Base-by-base conservation (phyloP, 2,888 invertebrate genomes). In the Lasioglossum figueresi region DNA sequence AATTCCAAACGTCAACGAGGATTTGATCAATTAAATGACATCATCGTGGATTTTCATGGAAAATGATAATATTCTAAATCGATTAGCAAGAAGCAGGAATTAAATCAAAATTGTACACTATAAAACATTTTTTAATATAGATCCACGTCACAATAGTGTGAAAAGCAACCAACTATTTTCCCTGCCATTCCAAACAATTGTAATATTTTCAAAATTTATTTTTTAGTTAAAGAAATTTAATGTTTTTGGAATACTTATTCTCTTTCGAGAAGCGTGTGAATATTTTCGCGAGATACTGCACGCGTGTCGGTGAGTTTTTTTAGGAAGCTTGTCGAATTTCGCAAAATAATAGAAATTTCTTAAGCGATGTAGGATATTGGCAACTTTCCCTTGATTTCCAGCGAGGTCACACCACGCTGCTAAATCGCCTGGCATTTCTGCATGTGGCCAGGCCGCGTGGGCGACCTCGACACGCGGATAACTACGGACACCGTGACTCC, bases 381-480 rank as follows among this genome's bases (percentile, higher is more conserved):
- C 31, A 16, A 63, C 31, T 63, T 63, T 63, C 6, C 63, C 16
- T 31, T 71, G 83, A 70, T 73, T 40, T 16, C 43, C 45, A 16
- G 40, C 27, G 34, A 37, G 77, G 37, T 74, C 76, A 19, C 66
- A 45, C 52, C 72, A 8, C 4, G 23, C 37, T 81, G n/a, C 27
- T 88, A 82, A 90, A 89, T 88, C 63, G 77, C 74, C 72, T 59
- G 80, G 73, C 59, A 79, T 82, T 73, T 77, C 82, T 72, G 63
- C 72, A 56, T 71, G 74, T 73, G 14, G 59, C 52, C 31, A 27
- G 43, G n/a, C 27, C 59, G 63, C 63, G 63, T 63, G 63, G 63
- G 63, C 63, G 84, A 76, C 59, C 37, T 75, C 74, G 83, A 71
- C 78, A 48, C 40, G 52, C 31, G 31, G 76, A 79, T 76, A 76